Base-by-base conservation (phyloP, 2,113 vertebrate species). In the Cercopithecus mona region DNA sequence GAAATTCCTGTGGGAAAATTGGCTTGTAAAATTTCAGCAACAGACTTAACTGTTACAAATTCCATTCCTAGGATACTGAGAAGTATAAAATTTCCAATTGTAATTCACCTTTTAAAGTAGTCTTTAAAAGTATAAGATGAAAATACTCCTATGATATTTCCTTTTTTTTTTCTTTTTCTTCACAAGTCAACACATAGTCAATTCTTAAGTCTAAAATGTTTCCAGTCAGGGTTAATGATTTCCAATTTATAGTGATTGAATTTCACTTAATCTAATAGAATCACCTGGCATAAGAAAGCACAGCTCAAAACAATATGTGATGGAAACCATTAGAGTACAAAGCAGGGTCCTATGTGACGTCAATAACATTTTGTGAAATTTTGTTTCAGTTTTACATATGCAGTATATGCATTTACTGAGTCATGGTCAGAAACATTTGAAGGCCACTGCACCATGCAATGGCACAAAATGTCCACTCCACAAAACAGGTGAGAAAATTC, bases 51-150 rank as follows among this genome's bases (percentile, higher is more conserved):
- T 59, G 38, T 78, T 68, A 87, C 73, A 84, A 95, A 82, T 96
- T 88, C 4, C 14, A 76, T 83, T 80, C 50, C 50, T 40, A 88
- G 79, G 76, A 84, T 55, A 93, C 61, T 52, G 83, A 88, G 86
- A 72, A 40, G 22, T 43, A 86, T 43, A 70, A 80, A 92, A 80
- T 70, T 75, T 89, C 64, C 48, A 79, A n/a, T n/a, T 73, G 10
- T 40, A 93, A 50, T 8, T 96, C 73, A 75, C 18, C n/a, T 90
- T 95, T 92, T 73, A 16, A 93, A 96, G n/a, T 84, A 92, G 13
- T 78, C 82, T 83, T 96, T 92, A 52, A 94, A 97, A 86, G 11
- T 50, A 66, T 64, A 45, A 48, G 45, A 81, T 79, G 61, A 96
- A 96, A 50, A 48, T 57, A 35, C 40, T 94, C 48, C 9, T 40